Evolutionary conservation across 2,113 vertebrate genomes (phyloP), one percentile per base, ranked within the genome.

Genomic region (Ameiurus melas): DNA sequence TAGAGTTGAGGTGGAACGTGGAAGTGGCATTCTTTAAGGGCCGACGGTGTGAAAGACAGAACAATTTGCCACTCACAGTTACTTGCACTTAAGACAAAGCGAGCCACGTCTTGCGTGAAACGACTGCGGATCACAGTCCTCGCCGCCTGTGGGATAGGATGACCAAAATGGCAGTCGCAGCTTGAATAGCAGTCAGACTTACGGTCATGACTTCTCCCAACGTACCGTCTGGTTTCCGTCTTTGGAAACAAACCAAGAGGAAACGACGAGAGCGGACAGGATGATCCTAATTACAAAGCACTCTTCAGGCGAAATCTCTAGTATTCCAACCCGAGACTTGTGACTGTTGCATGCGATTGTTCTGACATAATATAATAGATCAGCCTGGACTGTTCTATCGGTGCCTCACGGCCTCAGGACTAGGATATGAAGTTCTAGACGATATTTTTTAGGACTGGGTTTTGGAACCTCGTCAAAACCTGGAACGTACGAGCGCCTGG

Each of bases 1-100:
- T n/a, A n/a, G 12, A 71, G 68, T 36, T 94, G 93, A 94, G 92
- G 92, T 90, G 30, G 19, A 73, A 36, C 90, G 85, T 92, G 88
- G 89, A 90, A 75, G 88, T 43, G 86, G 36, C 71, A 86, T 89
- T 93, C 93, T 93, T 92, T 90, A 91, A 87, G 92, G 89, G 85
- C 86, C 83, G 88, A 86, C 60, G 89, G 86, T 81, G n/a, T 84
- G 57, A 87, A 91, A 89, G 84, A 90, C 80, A 91, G 60, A 81
- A 89, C 86, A 88, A 85, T 91, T 86, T 84, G 80, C 85, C 79
- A 55, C 68, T 87, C 57, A 79, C 71, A 89, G 89, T 93, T 91
- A 90, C 86, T 92, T 93, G 90, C 51, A 80, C 27, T 80, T 53
- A 27, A 86, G 81, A 90, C 75, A 71, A 91, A 91, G 89, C 80